phyloP scores from a whole-genome alignment of 2,888 invertebrate species.

The Zelleria hepariella region DNA sequence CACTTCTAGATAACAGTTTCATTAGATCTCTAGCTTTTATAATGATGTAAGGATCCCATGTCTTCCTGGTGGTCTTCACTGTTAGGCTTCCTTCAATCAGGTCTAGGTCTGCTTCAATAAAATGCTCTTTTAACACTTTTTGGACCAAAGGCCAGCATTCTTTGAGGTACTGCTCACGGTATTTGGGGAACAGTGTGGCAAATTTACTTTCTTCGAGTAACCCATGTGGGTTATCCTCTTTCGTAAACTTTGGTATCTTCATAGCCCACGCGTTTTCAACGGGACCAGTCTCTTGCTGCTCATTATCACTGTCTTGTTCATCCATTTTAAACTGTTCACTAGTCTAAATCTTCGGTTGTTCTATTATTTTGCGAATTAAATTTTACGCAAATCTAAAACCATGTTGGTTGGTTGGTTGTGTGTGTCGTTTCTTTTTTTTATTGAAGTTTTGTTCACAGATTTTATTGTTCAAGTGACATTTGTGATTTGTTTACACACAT shows the following conservation, averaged over 20 bases:
- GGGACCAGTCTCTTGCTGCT: slow-evolving; percentile 58
- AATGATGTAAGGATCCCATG: slow-evolving; percentile 98
- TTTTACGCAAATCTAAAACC: too few species aligned
- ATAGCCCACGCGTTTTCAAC: slow-evolving; percentile 89
- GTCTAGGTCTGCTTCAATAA: slow-evolving; percentile 90
- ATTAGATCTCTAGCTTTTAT: slow-evolving; percentile 97
- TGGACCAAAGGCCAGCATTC: slow-evolving; percentile 97
- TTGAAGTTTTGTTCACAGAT: too few species aligned
- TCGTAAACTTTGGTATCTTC: slow-evolving; percentile 89
- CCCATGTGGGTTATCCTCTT: slow-evolving; percentile 90
- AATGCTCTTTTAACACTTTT: slow-evolving; percentile 84
- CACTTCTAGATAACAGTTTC: slow-evolving; percentile 93
- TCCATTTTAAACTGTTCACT: slow-evolving; percentile 21
- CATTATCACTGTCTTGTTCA: slow-evolving; percentile 30
- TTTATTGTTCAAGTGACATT: too few species aligned
- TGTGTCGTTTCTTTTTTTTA: too few species aligned
- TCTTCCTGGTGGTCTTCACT: slow-evolving; percentile 94
- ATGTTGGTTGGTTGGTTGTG: too few species aligned
- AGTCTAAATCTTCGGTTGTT: not conserved
- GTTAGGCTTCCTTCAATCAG: slow-evolving; percentile 95
- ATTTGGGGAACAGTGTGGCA: slow-evolving; percentile 96
- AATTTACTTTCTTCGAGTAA: slow-evolving; percentile 95
- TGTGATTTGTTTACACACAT: too few species aligned
- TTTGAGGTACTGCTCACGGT: slow-evolving; percentile 94
- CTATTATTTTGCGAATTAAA: not conserved